Conservation (phyloP, 1,140 invertebrate species). For the Archivesica marissinica region DNA sequence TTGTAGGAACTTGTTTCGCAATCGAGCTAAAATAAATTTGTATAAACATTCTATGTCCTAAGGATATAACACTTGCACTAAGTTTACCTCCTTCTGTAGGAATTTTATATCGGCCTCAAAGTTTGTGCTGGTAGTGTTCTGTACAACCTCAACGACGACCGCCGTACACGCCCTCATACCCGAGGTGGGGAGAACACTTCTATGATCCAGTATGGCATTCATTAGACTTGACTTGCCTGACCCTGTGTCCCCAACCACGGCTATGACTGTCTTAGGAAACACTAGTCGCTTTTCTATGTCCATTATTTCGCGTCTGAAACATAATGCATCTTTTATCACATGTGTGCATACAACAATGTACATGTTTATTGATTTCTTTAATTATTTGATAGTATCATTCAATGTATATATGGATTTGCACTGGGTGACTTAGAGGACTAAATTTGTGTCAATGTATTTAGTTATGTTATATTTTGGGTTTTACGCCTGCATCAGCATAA, state of each 20-base stretch:
- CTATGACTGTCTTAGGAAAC: slow-evolving; percentile 69
- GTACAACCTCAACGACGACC: slow-evolving; percentile 71
- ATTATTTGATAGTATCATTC: too few relatives aligned
- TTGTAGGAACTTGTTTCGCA: too few relatives aligned
- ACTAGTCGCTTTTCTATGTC: slow-evolving; percentile 57
- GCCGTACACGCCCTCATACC: slow-evolving; percentile 75
- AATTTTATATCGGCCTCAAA: slow-evolving; percentile 74
- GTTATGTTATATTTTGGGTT: too few relatives aligned
- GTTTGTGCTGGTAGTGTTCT: slow-evolving; percentile 59
- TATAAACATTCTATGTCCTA: neutral
- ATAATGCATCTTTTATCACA: slow-evolving; percentile 39
- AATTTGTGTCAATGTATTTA: too few relatives aligned
- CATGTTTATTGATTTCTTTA: neutral
- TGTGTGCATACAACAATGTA: too few relatives aligned
- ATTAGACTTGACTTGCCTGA: slow-evolving; percentile 73
- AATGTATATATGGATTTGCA: too few relatives aligned
- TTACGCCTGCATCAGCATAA: too few relatives aligned
- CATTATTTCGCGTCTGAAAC: slow-evolving; percentile 62
- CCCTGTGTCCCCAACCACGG: slow-evolving; percentile 74
- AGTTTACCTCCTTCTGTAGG: slow-evolving; percentile 60
- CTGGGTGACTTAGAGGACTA: too few relatives aligned
- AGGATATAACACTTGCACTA: neutral
- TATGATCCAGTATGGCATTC: slow-evolving; percentile 73
- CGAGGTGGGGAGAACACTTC: slow-evolving; percentile 72
- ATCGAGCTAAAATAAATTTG: too few relatives aligned